Percentiles rank a stretch among this genome's conserved stretches.
Evolutionary conservation across 1,140 invertebrate species (phyloP).

Genomic region (Saxidomus purpurata): DNA sequence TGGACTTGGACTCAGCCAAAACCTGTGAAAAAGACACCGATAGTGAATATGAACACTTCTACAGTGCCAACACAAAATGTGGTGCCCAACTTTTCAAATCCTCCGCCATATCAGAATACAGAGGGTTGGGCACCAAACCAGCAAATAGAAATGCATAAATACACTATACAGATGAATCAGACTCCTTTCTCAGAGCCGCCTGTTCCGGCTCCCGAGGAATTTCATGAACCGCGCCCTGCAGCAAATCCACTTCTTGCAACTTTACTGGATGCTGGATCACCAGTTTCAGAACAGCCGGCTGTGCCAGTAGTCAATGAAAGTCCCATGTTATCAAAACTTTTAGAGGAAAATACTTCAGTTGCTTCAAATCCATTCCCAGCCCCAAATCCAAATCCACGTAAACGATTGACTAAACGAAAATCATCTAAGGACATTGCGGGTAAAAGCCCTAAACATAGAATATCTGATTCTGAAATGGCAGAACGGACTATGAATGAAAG

Average conservation of each 20-base stretch:
- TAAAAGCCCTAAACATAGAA: slow-evolving; percentile 85
- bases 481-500: slow-evolving; percentile 53
- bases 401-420: slow-evolving; percentile 73
- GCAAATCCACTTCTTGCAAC: slow-evolving; percentile 83
- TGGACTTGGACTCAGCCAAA: slow-evolving; percentile 36
- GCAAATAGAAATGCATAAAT: slow-evolving; percentile 53
- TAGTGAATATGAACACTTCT: slow-evolving; percentile 2
- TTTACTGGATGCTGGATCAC: slow-evolving; percentile 80
- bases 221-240: slow-evolving; percentile 70
- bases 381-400: slow-evolving; percentile 70
- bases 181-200: background rate
- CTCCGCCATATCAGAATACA: slow-evolving; percentile 46
- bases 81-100: slow-evolving; percentile 45
- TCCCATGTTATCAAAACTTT: slow-evolving; percentile 86
- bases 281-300: slow-evolving; percentile 57
- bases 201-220: slow-evolving; percentile 43
- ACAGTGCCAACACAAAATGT: slow-evolving; percentile 31
- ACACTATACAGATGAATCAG: slow-evolving; percentile 25
- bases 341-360: slow-evolving; percentile 85
- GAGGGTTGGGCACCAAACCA: slow-evolving; percentile 15
- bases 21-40: background rate
- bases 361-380: slow-evolving; percentile 70
- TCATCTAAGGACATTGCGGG: slow-evolving; percentile 74
- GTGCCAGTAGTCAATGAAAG: slow-evolving; percentile 75
- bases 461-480: slow-evolving; percentile 76